These are phyloP conservation scores for Syncerus caffer DNA, from an alignment of 2,797 vertebrate genomes.

Conservation along the genomic window DNA sequence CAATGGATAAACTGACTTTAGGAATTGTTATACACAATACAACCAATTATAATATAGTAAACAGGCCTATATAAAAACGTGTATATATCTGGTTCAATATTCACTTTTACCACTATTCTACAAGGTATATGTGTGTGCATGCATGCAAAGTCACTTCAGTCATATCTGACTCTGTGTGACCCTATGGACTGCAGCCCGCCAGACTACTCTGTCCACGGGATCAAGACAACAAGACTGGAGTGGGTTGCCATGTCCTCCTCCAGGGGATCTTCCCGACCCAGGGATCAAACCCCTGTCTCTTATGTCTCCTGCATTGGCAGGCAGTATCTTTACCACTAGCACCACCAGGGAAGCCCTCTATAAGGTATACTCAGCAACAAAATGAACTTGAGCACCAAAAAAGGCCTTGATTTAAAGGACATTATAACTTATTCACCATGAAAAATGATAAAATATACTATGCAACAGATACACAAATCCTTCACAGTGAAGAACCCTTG, in stretches of 20 bases:
- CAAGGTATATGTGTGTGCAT: neutral
- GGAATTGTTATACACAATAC: neutral
- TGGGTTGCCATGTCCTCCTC: neutral
- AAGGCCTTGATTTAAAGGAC: neutral
- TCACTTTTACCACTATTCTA: neutral
- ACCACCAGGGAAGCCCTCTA: neutral
- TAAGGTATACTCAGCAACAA: neutral
- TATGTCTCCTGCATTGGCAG: neutral
- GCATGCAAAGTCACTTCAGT: neutral
- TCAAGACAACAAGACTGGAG: neutral
- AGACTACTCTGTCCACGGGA: neutral
- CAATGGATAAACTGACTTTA: neutral
- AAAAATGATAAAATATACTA: neutral
- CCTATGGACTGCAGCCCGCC: neutral
- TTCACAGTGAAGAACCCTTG: neutral
- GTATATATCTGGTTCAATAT: neutral
- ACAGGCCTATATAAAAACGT: neutral
- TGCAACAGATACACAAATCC: constrained; percentile 6
- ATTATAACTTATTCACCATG: neutral
- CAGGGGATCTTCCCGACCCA: neutral
- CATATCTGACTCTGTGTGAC: neutral
- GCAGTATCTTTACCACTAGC: neutral
- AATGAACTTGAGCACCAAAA: constrained; percentile 29
- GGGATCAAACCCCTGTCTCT: neutral
- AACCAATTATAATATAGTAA: neutral